These are phyloP conservation scores for Caretta caretta DNA, from an alignment of 2,113 vertebrate genomes.

Conservation along the genomic window DNA sequence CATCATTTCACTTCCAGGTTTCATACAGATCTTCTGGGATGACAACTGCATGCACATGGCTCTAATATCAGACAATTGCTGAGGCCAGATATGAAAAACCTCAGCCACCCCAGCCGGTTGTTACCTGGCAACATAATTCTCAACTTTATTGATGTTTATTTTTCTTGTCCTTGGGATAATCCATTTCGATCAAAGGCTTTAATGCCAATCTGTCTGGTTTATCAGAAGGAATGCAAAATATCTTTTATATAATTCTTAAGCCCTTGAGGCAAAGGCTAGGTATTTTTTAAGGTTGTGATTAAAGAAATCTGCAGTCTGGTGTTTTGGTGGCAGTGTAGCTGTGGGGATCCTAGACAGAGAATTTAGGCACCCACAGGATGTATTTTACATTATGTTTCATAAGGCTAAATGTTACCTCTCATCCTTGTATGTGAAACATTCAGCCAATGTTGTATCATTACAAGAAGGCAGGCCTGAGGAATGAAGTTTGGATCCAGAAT, in stretches of 20 bases:
- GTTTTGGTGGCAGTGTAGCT: conserved; percentile 39
- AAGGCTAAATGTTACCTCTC: background rate
- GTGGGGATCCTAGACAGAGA: conserved; percentile 45
- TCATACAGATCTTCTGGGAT: background rate
- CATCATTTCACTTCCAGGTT: background rate
- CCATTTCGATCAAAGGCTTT: conserved; percentile 18
- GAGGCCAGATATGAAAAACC: background rate
- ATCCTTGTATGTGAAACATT: conserved; percentile 10
- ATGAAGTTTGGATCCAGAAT: background rate
- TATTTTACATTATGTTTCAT: conserved; percentile 43
- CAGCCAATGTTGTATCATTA: background rate
- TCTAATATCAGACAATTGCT: conserved; percentile 52
- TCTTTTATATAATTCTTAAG: background rate
- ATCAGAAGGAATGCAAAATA: background rate
- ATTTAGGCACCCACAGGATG: conserved; percentile 40
- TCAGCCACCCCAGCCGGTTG: background rate
- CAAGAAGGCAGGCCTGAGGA: background rate
- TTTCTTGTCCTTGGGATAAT: background rate
- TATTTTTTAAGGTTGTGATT: background rate
- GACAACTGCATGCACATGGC: background rate
- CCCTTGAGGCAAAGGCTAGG: conserved; percentile 2
- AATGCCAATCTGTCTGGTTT: background rate
- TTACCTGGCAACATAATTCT: conserved; percentile 52
- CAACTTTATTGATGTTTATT: conserved; percentile 16
- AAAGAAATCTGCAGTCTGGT: conserved; percentile 3